These are phyloP conservation scores for Myotis lucifugus DNA, from an alignment of 2,113 vertebrate genomes.

Conservation along the genomic window DNA sequence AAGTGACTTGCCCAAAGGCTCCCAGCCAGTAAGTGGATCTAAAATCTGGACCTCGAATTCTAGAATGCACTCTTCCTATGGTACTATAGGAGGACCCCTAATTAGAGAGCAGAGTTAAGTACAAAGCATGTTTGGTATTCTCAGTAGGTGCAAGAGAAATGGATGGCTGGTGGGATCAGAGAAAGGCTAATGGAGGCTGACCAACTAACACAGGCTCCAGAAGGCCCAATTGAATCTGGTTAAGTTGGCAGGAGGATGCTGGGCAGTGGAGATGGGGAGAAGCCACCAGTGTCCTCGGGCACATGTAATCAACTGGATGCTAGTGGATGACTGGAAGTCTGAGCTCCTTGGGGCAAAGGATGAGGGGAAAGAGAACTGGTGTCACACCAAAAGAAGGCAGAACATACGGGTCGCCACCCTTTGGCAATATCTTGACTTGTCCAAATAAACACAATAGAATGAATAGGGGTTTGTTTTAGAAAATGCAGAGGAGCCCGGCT, in stretches of 20 bases:
- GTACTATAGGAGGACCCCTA: not conserved
- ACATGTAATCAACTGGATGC: not conserved
- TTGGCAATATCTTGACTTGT: not conserved
- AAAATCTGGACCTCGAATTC: conserved; percentile 12
- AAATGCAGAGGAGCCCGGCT: not conserved
- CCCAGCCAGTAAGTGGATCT: not conserved
- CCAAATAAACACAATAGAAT: not conserved
- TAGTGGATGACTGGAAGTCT: not conserved
- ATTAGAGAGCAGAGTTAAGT: conserved; percentile 10
- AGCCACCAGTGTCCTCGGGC: not conserved
- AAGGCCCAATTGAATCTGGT: not conserved
- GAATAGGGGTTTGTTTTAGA: not conserved
- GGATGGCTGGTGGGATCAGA: not conserved
- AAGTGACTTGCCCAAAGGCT: not conserved
- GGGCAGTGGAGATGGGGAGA: not conserved
- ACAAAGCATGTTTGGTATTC: conserved; percentile 7
- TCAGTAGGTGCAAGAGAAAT: not conserved
- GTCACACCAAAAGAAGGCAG: not conserved
- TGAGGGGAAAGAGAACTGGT: not conserved
- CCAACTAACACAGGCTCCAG: not conserved
- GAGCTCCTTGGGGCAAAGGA: not conserved
- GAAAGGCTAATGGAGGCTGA: not conserved
- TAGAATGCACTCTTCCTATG: not conserved
- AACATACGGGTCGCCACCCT: not conserved
- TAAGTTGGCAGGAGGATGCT: not conserved